Evolutionary conservation across 2,113 vertebrate genomes (phyloP).

Genomic region (Solenodon paradoxus): DNA sequence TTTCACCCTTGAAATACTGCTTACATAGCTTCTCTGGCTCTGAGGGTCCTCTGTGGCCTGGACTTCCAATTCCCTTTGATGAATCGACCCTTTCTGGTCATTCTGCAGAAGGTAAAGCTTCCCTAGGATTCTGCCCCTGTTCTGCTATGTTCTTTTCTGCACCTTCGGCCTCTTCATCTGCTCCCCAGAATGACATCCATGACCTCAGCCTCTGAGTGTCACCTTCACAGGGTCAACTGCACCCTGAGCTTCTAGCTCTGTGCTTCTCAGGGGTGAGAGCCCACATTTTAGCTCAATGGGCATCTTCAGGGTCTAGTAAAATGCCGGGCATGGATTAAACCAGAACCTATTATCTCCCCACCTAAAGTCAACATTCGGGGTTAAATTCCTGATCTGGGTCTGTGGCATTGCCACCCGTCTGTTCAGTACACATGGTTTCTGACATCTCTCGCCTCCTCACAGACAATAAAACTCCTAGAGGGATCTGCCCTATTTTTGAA

Average conservation of each 20-base stretch:
- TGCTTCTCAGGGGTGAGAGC: neutral
- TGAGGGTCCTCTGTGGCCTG: neutral
- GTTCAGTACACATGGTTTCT: neutral
- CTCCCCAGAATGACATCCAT: neutral
- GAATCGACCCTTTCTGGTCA: neutral
- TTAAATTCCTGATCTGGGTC: neutral
- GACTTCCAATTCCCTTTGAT: neutral
- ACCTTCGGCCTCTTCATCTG: neutral
- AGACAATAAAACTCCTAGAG: neutral
- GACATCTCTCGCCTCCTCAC: neutral
- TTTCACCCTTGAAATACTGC: neutral
- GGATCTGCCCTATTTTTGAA: neutral
- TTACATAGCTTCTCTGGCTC: neutral
- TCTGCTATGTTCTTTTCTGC: too few relatives aligned
- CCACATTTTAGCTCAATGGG: neutral
- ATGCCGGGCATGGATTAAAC: neutral
- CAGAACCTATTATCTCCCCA: neutral
- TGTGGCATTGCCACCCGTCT: neutral
- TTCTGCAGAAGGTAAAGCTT: neutral
- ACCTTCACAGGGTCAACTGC: neutral
- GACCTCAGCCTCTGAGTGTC: neutral
- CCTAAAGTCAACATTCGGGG: neutral
- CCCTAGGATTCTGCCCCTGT: too few relatives aligned
- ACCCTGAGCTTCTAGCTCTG: neutral
- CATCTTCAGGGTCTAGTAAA: neutral